These are phyloP conservation scores for Thalassoma bifasciatum DNA, from an alignment of 2,113 vertebrate species.

Conservation along the genomic window DNA sequence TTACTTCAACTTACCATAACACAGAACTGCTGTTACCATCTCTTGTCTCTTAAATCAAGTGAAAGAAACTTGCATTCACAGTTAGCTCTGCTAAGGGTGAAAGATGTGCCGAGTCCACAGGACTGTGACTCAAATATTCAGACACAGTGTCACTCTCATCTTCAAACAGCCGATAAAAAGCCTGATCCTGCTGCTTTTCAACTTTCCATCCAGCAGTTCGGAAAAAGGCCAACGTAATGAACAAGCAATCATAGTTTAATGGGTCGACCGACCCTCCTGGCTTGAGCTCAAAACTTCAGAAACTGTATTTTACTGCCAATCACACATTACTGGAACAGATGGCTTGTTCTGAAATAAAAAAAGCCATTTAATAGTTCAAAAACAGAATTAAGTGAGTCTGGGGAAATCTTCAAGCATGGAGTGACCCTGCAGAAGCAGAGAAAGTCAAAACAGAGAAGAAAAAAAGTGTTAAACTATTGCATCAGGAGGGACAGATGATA, in stretches of 20 bases:
- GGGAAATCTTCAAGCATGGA: conserved; percentile 38
- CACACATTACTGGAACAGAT: conserved; percentile 61
- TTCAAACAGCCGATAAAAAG: conserved; percentile 33
- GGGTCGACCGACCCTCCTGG: conserved; percentile 27
- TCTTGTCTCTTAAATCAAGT: conserved; percentile 24
- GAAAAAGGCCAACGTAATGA: conserved; percentile 21
- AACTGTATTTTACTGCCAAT: conserved; percentile 53
- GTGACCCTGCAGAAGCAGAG: conserved; percentile 39
- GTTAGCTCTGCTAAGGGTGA: neutral
- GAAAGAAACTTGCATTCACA: neutral
- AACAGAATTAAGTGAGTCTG: conserved; percentile 49
- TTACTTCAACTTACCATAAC: conserved; percentile 2
- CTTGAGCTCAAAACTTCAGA: conserved; percentile 45
- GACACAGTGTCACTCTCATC: conserved; percentile 23
- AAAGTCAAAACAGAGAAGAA: conserved; percentile 19
- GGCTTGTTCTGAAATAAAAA: conserved; percentile 45
- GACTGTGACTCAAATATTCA: conserved; percentile 13
- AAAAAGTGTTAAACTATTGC: neutral
- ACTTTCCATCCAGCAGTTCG: conserved; percentile 19
- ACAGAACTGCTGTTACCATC: neutral
- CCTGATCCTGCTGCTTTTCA: conserved; percentile 35
- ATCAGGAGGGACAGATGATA: neutral
- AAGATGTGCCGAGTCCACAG: neutral
- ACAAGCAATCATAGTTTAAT: conserved; percentile 48
- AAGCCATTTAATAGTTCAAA: conserved; percentile 46